A percentile compares a stretch with the other conserved stretches of the same genome.
phyloP scores from a whole-genome alignment of 2,797 vertebrate species.

The Champsocephalus esox region DNA sequence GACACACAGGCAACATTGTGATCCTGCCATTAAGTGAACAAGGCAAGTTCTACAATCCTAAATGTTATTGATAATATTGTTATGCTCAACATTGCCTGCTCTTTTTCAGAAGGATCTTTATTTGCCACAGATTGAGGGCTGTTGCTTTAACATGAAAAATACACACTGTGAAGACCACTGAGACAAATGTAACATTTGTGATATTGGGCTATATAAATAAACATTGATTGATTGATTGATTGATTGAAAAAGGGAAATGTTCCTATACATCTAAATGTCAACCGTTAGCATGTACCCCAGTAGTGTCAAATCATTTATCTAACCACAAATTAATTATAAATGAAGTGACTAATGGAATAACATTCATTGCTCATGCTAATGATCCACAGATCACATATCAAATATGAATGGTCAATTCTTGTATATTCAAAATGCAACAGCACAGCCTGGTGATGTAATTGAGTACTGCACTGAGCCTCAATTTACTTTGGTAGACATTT shows the following conservation, averaged over 20 bases:
- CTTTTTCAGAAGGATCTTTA: not conserved
- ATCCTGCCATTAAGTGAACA: conserved; percentile 4
- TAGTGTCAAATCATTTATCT: no score
- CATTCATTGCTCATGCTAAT: not conserved
- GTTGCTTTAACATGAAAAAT: no score
- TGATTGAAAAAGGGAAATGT: no score
- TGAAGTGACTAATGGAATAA: not conserved
- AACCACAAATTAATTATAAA: no score
- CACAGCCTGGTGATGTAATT: not conserved
- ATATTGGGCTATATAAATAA: no score
- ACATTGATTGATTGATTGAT: no score
- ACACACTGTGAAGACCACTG: no score
- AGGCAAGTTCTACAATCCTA: not conserved
- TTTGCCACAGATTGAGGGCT: not conserved
- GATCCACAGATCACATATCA: not conserved
- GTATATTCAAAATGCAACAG: not conserved
- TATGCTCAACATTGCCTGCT: not conserved
- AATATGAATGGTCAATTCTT: not conserved
- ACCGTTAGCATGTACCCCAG: no score
- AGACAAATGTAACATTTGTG: no score
- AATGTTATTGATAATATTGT: not conserved
- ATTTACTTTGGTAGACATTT: no score
- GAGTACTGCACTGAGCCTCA: not conserved
- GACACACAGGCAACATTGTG: conserved; percentile 39
- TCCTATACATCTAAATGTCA: no score